Base-by-base conservation (phyloP, 1,140 invertebrate genomes). In the Drosophila oshimai region DNA sequence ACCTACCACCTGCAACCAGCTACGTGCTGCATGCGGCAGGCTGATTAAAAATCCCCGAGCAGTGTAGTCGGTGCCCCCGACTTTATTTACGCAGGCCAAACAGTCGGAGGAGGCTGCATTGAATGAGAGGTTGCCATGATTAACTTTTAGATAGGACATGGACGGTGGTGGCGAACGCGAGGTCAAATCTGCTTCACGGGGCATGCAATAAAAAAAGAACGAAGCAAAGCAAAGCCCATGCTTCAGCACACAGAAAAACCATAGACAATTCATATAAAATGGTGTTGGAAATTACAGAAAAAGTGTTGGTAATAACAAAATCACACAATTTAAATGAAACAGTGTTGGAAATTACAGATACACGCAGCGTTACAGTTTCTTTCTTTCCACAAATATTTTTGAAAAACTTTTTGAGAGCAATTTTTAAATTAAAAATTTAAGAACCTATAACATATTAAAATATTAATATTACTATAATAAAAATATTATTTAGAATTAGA, bases 71-170 rank as follows among this genome's bases (percentile, higher is more conserved):
- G 46, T n/a, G n/a, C n/a, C n/a, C n/a, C 37, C 46, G 72, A 71
- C 65, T 67, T 57, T 80, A 75, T 80, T 80, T 80, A 80, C 71
- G 46, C 57, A 58, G 54, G 17, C 53, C 58, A 80, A 74, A 80
- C 71, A 80, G 72, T 12, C 15, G 54, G 28, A 31, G 33, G n/a
- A 45, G 54, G 57, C 37, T 55, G 70, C 70, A 80, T 71, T 65
- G 53, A 75, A 80, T 65, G 42, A 65, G 46, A 80, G 57, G 33
- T 36, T 65, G 71, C 46, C 76, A 51, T 80, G 77, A 80, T 80
- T 80, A 75, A 75, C 76, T 80, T 71, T 80, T 71, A 80, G 77
- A 80, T 75, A 71, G 76, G 55, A 50, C 37, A 47, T 45, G 39
- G 24, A 18, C 33, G 10, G 33, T 2, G 12, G n/a, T 24, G 9